A percentile compares a stretch with the other conserved stretches of the same genome.
Conservation (phyloP, 37 sponge, comb jelly and placozoan species). For the Oscarella lobularis region DNA sequence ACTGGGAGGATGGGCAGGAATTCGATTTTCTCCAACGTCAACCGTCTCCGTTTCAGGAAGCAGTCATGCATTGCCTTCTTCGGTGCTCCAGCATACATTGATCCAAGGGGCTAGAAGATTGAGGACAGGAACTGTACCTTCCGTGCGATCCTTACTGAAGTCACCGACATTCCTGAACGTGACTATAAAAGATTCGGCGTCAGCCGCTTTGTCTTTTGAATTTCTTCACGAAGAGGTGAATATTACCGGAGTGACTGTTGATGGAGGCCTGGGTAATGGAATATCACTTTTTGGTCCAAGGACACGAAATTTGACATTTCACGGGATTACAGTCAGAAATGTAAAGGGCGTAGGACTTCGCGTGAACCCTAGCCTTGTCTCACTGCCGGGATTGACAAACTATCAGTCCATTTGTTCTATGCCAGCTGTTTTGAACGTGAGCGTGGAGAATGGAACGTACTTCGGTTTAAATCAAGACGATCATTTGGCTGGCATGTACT, state of each 20-base stretch:
- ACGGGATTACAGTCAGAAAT: not conserved
- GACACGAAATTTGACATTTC: not conserved
- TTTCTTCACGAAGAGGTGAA: not conserved
- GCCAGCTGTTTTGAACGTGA: not conserved
- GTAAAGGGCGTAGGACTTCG: not conserved
- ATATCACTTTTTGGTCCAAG: not conserved
- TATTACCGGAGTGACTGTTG: not conserved
- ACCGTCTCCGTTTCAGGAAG: not conserved
- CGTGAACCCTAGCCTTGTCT: not conserved
- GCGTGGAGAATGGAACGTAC: not conserved
- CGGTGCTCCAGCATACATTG: not conserved
- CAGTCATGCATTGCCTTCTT: not conserved
- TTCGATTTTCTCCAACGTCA: not conserved
- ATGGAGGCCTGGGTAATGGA: not conserved
- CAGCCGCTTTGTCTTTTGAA: not conserved
- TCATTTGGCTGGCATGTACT: not conserved
- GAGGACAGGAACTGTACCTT: not conserved
- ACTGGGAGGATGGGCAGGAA: not conserved
- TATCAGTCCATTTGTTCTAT: not conserved
- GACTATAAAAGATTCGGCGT: not conserved
- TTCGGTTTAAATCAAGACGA: not conserved
- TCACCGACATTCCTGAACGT: not conserved
- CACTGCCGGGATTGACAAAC: not conserved
- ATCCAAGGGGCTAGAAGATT: not conserved
- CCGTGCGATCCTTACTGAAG: not conserved